Evolutionary conservation across 2,113 vertebrate genomes (phyloP).

Genomic region (Bettongia penicillata): DNA sequence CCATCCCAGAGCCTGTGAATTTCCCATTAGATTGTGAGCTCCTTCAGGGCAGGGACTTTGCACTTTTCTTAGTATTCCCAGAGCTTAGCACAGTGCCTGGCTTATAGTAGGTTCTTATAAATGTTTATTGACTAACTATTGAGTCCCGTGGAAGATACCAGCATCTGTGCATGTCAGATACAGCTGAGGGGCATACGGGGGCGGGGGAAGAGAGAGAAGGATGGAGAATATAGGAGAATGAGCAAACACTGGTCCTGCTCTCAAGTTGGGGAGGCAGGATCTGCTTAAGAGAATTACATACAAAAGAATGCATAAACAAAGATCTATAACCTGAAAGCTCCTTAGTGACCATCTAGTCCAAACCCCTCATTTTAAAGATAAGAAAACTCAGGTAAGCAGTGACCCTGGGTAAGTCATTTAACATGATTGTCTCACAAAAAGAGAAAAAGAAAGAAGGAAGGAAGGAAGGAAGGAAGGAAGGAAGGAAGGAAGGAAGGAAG

Average conservation of each 20-base stretch:
- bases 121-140: neutral
- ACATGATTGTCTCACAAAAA: too few relatives aligned
- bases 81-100: neutral
- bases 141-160: neutral
- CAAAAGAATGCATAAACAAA: neutral
- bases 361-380: neutral
- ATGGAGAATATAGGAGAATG: neutral
- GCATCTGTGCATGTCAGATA: too few relatives aligned
- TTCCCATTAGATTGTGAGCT: neutral
- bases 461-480: too few relatives aligned
- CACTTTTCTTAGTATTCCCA: neutral
- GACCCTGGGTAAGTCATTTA: too few relatives aligned
- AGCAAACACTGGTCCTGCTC: neutral
- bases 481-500: too few relatives aligned
- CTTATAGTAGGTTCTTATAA: neutral
- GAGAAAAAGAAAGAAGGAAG: too few relatives aligned
- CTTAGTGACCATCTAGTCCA: neutral
- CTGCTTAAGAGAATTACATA: neutral
- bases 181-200: too few relatives aligned
- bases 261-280: neutral
- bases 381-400: neutral
- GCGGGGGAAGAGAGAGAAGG: too few relatives aligned
- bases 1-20: neutral
- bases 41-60: neutral
- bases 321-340: neutral